A percentile compares a stretch with the other conserved stretches of the same genome.
Conservation (phyloP, 2,797 vertebrate genomes). For the Chiroxiphia lanceolata region DNA sequence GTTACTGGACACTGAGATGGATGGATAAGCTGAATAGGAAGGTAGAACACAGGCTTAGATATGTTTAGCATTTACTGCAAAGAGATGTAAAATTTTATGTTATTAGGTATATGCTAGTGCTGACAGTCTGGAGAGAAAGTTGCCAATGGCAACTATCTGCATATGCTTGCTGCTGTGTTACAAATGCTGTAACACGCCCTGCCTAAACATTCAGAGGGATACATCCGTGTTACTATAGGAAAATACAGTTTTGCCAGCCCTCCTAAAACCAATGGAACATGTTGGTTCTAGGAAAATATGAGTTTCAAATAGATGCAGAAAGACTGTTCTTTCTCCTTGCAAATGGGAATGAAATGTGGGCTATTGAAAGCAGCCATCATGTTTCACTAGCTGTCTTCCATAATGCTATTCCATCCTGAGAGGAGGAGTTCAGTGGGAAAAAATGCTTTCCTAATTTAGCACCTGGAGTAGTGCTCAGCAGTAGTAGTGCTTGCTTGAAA, state of each 20-base stretch:
- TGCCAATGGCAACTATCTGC: neutral
- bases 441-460: neutral
- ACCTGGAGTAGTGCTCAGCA: neutral
- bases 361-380: neutral
- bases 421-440: neutral
- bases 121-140: neutral
- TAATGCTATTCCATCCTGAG: neutral
- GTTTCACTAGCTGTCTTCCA: neutral
- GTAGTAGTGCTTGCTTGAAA: neutral
- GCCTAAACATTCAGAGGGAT: neutral
- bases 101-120: neutral
- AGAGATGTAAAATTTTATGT: neutral
- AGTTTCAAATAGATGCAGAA: neutral
- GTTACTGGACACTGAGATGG: neutral
- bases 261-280: neutral
- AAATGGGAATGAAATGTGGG: neutral
- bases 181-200: neutral
- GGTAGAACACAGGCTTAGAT: neutral
- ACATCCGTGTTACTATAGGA: neutral
- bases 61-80: neutral
- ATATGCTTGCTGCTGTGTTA: neutral
- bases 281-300: neutral
- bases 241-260: neutral
- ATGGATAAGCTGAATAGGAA: neutral
- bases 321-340: neutral